phyloP scores from a whole-genome alignment of 2,888 invertebrate genomes.

The Mythimna lalbum region DNA sequence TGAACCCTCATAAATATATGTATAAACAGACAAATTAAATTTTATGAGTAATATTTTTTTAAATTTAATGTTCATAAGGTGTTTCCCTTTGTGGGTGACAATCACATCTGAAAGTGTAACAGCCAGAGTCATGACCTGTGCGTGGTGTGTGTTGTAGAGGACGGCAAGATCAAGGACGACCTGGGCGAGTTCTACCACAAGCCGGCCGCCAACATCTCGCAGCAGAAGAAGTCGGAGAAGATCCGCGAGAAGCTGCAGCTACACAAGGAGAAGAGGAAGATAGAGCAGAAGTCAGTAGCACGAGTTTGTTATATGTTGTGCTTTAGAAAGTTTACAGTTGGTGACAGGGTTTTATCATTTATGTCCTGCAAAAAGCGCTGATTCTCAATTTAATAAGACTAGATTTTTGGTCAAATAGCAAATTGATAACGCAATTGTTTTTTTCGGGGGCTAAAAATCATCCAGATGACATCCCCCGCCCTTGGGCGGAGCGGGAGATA shows the following conservation, averaged over 20 bases:
- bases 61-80: no score
- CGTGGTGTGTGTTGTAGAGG: slow-evolving; percentile 72
- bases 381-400: background rate
- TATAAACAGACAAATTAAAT: no score
- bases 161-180: slow-evolving; percentile 89
- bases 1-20: no score
- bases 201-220: slow-evolving; percentile 94
- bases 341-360: background rate
- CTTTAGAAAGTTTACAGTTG: background rate
- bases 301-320: background rate
- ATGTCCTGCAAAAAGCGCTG: background rate
- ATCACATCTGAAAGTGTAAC: background rate
- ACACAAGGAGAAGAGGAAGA: slow-evolving; percentile 94
- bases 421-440: no score
- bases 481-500: no score
- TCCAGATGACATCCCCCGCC: no score
- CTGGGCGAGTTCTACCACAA: slow-evolving; percentile 96
- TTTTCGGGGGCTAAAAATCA: no score
- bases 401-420: no score
- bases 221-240: slow-evolving; percentile 95
- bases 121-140: background rate
- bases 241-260: slow-evolving; percentile 94
- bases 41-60: no score
- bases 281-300: slow-evolving; percentile 91
- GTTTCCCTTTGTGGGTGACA: background rate